These are phyloP conservation scores for Microchirus variegatus DNA, from an alignment of 2,797 vertebrate species.

Conservation along the genomic window DNA sequence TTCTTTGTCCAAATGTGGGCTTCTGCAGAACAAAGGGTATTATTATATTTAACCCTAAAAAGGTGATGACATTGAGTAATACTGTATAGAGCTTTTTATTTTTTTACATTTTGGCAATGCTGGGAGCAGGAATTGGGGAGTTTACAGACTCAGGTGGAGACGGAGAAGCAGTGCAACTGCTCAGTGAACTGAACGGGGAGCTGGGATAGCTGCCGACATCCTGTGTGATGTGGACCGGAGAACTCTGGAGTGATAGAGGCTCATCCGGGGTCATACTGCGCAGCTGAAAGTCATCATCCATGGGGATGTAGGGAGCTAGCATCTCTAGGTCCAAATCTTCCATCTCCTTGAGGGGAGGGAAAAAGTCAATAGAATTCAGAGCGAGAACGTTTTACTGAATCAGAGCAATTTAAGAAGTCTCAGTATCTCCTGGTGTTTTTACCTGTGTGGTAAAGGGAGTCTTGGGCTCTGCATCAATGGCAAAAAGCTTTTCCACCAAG, in stretches of 20 bases:
- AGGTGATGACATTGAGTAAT: not conserved
- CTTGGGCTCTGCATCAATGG: conserved; percentile 93
- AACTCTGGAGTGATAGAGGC: conserved; percentile 69
- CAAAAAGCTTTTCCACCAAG: conserved; percentile 96
- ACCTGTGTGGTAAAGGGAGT: conserved; percentile 92
- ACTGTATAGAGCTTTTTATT: not conserved
- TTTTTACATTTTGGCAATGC: conserved; percentile 64
- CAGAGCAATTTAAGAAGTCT: not conserved
- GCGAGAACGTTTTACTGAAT: not conserved
- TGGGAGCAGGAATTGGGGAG: conserved; percentile 16
- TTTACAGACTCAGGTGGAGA: conserved; percentile 44
- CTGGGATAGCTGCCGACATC: conserved; percentile 74
- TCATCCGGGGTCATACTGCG: conserved; percentile 87
- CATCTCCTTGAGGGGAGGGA: conserved; percentile 76
- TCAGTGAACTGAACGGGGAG: conserved; percentile 76
- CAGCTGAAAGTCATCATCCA: conserved; percentile 98
- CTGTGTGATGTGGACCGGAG: conserved; percentile 67
- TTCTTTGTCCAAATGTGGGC: conserved; percentile 83
- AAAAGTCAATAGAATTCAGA: not conserved
- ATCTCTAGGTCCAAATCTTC: conserved; percentile 94
- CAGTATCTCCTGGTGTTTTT: conserved; percentile 18
- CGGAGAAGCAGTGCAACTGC: conserved; percentile 83
- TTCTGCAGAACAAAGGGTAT: conserved; percentile 72
- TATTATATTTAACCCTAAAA: not conserved
- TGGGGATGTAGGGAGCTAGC: conserved; percentile 97